Evolutionary conservation across 2,797 vertebrate genomes (phyloP).

Genomic region (Gila robusta): DNA sequence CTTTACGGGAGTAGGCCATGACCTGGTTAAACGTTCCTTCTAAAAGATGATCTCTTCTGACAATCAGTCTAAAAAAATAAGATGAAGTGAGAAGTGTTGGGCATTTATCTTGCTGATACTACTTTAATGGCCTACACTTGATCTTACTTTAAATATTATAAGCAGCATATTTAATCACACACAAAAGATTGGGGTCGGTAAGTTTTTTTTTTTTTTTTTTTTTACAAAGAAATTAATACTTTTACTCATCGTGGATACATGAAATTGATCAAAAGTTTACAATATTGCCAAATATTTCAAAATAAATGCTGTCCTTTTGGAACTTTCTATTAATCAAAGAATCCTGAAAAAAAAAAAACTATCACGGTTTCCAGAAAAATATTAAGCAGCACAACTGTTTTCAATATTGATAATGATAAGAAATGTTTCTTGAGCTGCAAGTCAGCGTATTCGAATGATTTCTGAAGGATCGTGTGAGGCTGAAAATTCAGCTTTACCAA

Average conservation of each 20-base stretch:
- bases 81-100: not conserved
- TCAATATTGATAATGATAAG: not conserved
- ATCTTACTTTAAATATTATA: not conserved
- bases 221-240: not conserved
- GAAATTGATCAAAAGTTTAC: not conserved
- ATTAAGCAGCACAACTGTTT: not conserved
- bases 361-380: not conserved
- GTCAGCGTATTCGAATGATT: not conserved
- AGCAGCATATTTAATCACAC: not conserved
- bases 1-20: slow-evolving; percentile 90
- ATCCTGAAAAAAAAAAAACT: not conserved
- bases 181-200: not conserved
- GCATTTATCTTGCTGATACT: not conserved
- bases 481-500: not conserved
- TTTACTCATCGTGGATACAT: not conserved
- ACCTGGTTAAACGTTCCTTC: slow-evolving; percentile 93
- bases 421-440: not conserved
- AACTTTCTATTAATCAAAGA: not conserved
- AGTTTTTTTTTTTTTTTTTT: too few species aligned
- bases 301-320: not conserved
- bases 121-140: not conserved
- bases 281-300: not conserved
- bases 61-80: slow-evolving; percentile 80
- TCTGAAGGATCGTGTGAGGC: not conserved
- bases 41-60: slow-evolving; percentile 87